A percentile compares a stretch with the other conserved stretches of the same genome.
These are phyloP conservation scores for Acanthornis magna DNA, from an alignment of 2,797 vertebrate species.

Conservation along the genomic window DNA sequence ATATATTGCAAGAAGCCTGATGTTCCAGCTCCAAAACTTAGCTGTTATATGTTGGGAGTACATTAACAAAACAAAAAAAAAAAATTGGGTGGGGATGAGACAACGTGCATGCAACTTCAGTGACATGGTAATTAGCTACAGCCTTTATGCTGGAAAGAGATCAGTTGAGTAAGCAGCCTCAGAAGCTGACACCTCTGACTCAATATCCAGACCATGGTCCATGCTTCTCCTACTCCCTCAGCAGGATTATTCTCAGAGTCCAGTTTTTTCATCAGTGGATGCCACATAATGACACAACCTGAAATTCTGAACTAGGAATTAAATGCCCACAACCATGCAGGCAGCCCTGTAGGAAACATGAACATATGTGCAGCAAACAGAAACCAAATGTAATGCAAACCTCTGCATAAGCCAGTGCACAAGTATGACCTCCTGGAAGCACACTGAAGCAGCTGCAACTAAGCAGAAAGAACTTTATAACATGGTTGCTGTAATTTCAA, in stretches of 20 bases:
- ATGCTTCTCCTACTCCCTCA: neutral
- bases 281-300: fast-evolving
- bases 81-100: neutral
- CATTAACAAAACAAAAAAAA: neutral
- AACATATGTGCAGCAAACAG: neutral
- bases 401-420: neutral
- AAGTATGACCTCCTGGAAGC: neutral
- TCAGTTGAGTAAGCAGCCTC: neutral
- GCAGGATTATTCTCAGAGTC: neutral
- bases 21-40: neutral
- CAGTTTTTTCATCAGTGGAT: neutral
- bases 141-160: neutral
- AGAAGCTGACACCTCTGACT: neutral
- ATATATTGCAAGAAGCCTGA: neutral
- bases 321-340: neutral
- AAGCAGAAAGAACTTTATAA: neutral
- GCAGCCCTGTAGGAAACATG: neutral
- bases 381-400: neutral
- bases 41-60: neutral
- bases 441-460: neutral
- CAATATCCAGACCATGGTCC: neutral
- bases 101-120: neutral
- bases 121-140: neutral
- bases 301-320: neutral
- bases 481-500: neutral